These are phyloP conservation scores for Cyanocitta stelleri DNA, from an alignment of 2,113 vertebrate species.

Conservation along the genomic window DNA sequence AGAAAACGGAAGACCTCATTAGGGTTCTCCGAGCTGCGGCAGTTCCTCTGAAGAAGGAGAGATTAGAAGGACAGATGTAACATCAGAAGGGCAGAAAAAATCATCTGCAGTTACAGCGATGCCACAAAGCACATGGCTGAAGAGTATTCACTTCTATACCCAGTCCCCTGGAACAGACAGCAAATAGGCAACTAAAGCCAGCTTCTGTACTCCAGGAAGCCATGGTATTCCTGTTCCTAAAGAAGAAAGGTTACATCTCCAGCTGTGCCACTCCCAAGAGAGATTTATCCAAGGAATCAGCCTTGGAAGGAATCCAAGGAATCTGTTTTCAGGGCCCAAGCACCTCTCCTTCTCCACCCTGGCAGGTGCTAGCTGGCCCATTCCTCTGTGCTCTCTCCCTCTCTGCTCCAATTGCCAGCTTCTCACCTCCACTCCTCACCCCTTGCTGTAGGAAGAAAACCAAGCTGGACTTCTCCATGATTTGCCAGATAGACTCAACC, in stretches of 20 bases:
- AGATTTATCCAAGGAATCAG: neutral
- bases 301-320: too few species aligned
- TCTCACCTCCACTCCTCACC: neutral
- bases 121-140: neutral
- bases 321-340: neutral
- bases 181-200: neutral
- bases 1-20: slow-evolving; percentile 96
- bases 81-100: neutral
- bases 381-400: neutral
- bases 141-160: neutral
- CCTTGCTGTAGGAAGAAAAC: neutral
- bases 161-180: neutral
- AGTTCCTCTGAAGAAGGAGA: slow-evolving; percentile 83
- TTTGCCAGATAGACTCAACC: neutral
- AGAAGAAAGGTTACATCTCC: neutral
- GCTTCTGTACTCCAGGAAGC: neutral
- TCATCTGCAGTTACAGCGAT: neutral
- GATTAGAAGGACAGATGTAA: neutral
- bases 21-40: slow-evolving; percentile 91
- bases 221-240: neutral
- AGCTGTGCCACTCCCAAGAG: neutral
- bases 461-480: neutral
- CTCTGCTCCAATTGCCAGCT: neutral
- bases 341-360: neutral
- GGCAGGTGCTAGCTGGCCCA: neutral